phyloP scores from a whole-genome alignment of 2,797 vertebrate species.

The Hoplostethus atlanticus region DNA sequence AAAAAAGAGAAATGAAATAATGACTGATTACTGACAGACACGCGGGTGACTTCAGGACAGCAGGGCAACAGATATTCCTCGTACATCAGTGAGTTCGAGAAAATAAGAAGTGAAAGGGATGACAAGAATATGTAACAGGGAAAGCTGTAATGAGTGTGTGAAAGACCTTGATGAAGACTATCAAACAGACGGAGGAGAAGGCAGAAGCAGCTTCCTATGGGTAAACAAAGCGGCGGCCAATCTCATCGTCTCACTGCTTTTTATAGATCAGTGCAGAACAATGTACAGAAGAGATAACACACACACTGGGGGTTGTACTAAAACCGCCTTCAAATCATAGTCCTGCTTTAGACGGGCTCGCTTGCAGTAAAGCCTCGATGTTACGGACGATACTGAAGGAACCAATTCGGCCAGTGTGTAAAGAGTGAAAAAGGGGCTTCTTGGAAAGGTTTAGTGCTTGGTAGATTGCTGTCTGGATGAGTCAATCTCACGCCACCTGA shows the following conservation, averaged over 20 bases:
- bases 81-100: background rate
- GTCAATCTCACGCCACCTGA: slow-evolving; percentile 7
- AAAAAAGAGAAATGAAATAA: too few species aligned
- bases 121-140: too few species aligned
- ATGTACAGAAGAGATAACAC: slow-evolving; percentile 7
- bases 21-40: background rate
- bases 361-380: background rate
- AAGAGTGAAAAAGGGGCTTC: background rate
- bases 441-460: background rate
- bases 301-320: background rate
- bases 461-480: slow-evolving; percentile 17
- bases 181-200: slow-evolving; percentile 27
- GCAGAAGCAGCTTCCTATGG: slow-evolving; percentile 34
- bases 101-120: too few species aligned
- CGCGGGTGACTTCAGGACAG: background rate
- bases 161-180: slow-evolving; percentile 16
- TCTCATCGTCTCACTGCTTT: slow-evolving; percentile 39
- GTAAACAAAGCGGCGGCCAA: slow-evolving; percentile 57
- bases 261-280: slow-evolving; percentile 47
- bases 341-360: background rate
- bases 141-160: background rate
- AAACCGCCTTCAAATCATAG: too few species aligned
- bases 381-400: background rate
- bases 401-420: background rate
- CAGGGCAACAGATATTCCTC: slow-evolving; percentile 15